phyloP scores from a whole-genome alignment of 2,888 invertebrate genomes.

The Rotaria sp. region DNA sequence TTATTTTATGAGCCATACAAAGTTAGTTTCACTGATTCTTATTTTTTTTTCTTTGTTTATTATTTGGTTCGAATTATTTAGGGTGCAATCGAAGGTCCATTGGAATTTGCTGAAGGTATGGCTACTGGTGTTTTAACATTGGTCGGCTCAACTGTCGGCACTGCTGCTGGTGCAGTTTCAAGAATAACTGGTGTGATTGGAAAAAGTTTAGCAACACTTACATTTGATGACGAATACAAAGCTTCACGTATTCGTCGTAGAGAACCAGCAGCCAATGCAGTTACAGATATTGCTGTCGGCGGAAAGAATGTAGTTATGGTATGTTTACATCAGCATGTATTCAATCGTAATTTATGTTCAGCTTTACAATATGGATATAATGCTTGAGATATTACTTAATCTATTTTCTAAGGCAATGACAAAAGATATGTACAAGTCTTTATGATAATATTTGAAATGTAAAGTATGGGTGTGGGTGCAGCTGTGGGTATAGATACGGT shows the following conservation, averaged over 20 bases:
- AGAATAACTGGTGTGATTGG: slow-evolving; percentile 65
- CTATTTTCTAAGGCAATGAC: too few species aligned
- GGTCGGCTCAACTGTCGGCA: slow-evolving; percentile 91
- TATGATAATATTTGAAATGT: too few species aligned
- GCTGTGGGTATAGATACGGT: too few species aligned
- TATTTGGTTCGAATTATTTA: background rate
- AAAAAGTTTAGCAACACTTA: slow-evolving; percentile 81
- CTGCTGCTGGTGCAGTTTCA: slow-evolving; percentile 91
- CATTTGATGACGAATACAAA: slow-evolving; percentile 89
- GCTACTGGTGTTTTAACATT: slow-evolving; percentile 84
- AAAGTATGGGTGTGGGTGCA: too few species aligned
- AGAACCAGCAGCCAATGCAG: background rate
- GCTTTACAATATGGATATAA: background rate
- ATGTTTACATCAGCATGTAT: too few species aligned
- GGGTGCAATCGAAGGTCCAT: slow-evolving; percentile 78
- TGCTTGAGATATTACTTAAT: background rate
- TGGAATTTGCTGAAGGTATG: slow-evolving; percentile 95
- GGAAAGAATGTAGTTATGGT: background rate
- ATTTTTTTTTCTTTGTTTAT: background rate
- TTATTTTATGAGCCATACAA: slow-evolving; percentile 97
- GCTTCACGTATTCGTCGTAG: slow-evolving; percentile 59
- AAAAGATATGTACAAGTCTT: too few species aligned
- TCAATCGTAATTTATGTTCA: too few species aligned
- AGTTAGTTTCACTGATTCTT: slow-evolving; percentile 60
- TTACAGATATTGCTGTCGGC: background rate